Evolutionary conservation across 2,888 invertebrate genomes (phyloP).

Genomic region (Buathra laborator): DNA sequence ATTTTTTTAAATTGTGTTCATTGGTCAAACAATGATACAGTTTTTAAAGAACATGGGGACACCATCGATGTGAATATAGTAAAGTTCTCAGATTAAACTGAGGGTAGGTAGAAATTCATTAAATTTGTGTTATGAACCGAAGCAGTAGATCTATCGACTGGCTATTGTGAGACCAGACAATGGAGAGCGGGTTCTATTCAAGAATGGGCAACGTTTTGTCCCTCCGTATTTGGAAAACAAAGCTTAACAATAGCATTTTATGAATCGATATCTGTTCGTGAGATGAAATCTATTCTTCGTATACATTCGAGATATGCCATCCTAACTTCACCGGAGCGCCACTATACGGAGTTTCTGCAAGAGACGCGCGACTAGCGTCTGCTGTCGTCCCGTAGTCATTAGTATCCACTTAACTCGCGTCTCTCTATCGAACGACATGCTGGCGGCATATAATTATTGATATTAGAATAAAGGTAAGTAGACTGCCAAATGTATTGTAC

Average conservation of each 20-base stretch:
- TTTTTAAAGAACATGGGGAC: not conserved
- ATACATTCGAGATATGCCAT: conserved; percentile 28
- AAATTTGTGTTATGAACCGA: conserved; percentile 69
- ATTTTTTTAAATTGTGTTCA: too few relatives aligned
- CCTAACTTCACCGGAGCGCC: conserved; percentile 40
- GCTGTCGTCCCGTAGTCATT: conserved; percentile 18
- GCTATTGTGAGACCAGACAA: conserved; percentile 63
- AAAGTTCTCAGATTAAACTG: conserved; percentile 55
- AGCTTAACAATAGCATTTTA: conserved; percentile 65
- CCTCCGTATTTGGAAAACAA: conserved; percentile 68
- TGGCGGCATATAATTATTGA: too few relatives aligned
- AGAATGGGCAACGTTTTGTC: conserved; percentile 67
- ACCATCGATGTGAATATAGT: conserved; percentile 28
- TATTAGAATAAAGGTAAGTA: not conserved
- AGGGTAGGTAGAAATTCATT: conserved; percentile 66
- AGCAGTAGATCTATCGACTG: conserved; percentile 59
- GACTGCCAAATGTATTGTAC: not conserved
- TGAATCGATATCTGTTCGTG: conserved; percentile 69
- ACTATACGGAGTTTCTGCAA: conserved; percentile 45
- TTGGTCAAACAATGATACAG: not conserved
- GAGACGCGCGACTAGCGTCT: conserved; percentile 40
- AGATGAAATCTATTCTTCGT: conserved; percentile 64
- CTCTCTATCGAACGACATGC: not conserved
- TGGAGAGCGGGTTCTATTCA: conserved; percentile 63
- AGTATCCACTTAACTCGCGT: conserved; percentile 16